Evolutionary conservation across 2,888 invertebrate genomes (phyloP).

Genomic region (Ferrisia virgata): DNA sequence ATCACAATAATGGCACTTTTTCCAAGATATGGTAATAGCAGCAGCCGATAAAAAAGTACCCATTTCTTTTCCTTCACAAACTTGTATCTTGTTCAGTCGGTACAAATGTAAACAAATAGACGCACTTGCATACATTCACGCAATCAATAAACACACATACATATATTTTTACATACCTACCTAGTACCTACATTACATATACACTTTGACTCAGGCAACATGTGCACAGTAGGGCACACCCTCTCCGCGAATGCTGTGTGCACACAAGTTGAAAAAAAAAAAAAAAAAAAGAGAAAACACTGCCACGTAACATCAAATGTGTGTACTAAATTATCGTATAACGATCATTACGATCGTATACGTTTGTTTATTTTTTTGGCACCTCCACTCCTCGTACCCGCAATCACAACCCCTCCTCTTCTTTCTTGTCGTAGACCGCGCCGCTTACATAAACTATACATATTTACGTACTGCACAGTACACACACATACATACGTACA

Average conservation of each 20-base stretch:
- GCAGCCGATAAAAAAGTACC: too few relatives aligned
- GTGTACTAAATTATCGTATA: neutral
- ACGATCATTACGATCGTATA: neutral
- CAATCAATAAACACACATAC: too few relatives aligned
- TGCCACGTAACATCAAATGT: neutral
- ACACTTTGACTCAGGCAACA: neutral
- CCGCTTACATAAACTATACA: neutral
- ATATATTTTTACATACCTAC: neutral
- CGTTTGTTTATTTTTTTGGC: neutral
- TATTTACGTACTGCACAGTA: too few relatives aligned
- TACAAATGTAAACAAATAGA: too few relatives aligned
- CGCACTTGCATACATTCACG: too few relatives aligned
- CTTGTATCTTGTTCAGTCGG: too few relatives aligned
- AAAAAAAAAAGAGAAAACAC: neutral
- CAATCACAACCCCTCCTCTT: neutral
- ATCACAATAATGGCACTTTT: too few relatives aligned
- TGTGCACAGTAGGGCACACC: neutral
- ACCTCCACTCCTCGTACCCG: neutral
- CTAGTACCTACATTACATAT: neutral
- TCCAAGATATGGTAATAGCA: too few relatives aligned
- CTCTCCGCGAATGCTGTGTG: neutral
- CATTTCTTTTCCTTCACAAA: too few relatives aligned
- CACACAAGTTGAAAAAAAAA: neutral
- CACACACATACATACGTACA: too few relatives aligned
- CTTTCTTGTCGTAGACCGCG: neutral